Evolutionary conservation across 1,140 invertebrate species (phyloP).

Genomic region (Pectinophora gossypiella): DNA sequence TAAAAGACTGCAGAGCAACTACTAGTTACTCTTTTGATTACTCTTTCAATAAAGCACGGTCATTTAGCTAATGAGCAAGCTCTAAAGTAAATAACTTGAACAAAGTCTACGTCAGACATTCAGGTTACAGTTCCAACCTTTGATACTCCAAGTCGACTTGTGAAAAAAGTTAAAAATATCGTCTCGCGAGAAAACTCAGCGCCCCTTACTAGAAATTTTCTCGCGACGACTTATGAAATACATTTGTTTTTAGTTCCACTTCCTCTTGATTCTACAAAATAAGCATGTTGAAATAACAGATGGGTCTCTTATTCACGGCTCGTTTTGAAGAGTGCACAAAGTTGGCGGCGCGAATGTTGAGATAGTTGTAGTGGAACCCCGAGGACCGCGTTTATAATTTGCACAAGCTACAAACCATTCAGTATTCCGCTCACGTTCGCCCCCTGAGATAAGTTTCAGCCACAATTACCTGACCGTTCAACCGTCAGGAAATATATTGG

Average conservation of each 20-base stretch:
- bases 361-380: conserved; percentile 13
- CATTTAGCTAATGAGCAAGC: conserved; percentile 63
- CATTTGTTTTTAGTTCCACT: background rate
- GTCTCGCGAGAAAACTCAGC: conserved; percentile 9
- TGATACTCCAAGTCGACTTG: conserved; percentile 43
- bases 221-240: conserved; percentile 1
- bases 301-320: background rate
- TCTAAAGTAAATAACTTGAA: conserved; percentile 61
- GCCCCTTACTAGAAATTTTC: conserved; percentile 1
- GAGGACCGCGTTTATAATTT: conserved; percentile 59
- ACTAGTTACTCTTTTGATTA: conserved; percentile 37
- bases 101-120: conserved; percentile 54
- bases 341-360: no score
- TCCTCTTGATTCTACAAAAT: background rate
- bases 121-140: conserved; percentile 41
- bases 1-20: background rate
- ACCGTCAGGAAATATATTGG: conserved; percentile 72
- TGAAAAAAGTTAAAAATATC: conserved; percentile 34
- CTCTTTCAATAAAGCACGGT: conserved; percentile 54
- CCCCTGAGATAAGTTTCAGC: conserved; percentile 70
- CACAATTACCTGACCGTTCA: conserved; percentile 73
- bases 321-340: background rate
- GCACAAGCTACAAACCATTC: conserved; percentile 44
- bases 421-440: conserved; percentile 62
- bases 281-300: conserved; percentile 1